These are phyloP conservation scores for Drosophila anomalata DNA, from an alignment of 2,888 invertebrate species.

Conservation along the genomic window DNA sequence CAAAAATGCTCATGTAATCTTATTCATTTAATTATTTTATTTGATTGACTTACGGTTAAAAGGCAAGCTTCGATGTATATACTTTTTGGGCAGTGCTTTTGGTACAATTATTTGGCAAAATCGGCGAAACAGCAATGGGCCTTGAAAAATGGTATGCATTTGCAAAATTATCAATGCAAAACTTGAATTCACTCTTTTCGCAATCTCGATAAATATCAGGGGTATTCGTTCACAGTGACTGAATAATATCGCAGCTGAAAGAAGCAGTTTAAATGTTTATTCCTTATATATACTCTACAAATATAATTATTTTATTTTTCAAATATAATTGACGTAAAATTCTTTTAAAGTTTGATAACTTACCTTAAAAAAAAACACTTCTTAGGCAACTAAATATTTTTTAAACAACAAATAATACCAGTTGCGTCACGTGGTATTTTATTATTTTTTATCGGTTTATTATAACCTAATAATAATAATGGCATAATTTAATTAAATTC, in stretches of 20 bases:
- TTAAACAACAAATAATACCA: too few relatives aligned
- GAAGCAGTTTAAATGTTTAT: too few relatives aligned
- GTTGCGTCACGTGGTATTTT: too few relatives aligned
- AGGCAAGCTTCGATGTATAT: constrained; percentile 11
- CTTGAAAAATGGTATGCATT: constrained; percentile 35
- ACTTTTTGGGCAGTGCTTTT: constrained; percentile 16
- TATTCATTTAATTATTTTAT: not conserved
- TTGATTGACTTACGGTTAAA: constrained; percentile 10
- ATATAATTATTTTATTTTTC: too few relatives aligned
- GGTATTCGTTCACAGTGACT: constrained; percentile 8
- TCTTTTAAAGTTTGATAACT: too few relatives aligned
- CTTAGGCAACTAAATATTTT: too few relatives aligned
- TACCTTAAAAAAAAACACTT: too few relatives aligned
- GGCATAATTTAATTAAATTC: too few relatives aligned
- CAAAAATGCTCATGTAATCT: not conserved
- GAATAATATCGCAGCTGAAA: not conserved
- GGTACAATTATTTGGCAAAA: constrained; percentile 30
- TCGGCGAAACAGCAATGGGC: constrained; percentile 20
- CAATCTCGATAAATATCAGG: constrained; percentile 33
- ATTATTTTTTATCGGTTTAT: too few relatives aligned
- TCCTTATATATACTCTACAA: too few relatives aligned
- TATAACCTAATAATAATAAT: too few relatives aligned
- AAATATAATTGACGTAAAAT: too few relatives aligned
- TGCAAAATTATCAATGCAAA: constrained; percentile 40
- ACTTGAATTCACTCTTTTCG: constrained; percentile 14